Evolutionary conservation across 2,113 vertebrate genomes (phyloP).

Genomic region (Austrofundulus limnaeus): DNA sequence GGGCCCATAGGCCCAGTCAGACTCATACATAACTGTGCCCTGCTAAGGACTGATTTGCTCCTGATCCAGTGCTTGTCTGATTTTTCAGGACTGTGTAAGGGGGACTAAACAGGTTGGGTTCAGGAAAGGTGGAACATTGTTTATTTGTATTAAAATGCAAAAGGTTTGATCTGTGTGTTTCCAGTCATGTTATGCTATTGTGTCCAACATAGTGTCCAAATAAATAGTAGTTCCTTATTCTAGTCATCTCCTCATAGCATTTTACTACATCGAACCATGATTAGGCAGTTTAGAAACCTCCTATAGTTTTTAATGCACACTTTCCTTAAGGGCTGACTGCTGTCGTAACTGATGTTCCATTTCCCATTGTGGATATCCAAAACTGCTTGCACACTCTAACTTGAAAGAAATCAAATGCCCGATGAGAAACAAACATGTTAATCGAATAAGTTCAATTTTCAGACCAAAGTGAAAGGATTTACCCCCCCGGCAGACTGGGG

Average conservation of each 20-base stretch:
- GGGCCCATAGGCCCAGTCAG: too few species aligned
- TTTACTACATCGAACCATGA: background rate
- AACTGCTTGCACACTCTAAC: background rate
- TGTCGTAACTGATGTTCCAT: constrained; percentile 20
- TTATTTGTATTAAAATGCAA: too few species aligned
- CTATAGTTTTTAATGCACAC: constrained; percentile 3
- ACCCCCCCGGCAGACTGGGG: constrained; percentile 42
- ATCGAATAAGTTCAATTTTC: constrained; percentile 61
- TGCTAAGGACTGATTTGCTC: too few species aligned
- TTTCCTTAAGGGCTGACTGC: constrained; percentile 34
- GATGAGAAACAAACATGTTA: constrained; percentile 59
- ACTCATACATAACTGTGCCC: too few species aligned
- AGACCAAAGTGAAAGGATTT: constrained; percentile 55
- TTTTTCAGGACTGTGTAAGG: too few species aligned
- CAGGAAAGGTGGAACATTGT: too few species aligned
- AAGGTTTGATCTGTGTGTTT: too few species aligned
- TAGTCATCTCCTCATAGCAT: background rate
- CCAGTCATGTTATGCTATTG: too few species aligned
- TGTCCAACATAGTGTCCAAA: background rate
- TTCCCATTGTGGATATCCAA: background rate
- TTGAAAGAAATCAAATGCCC: constrained; percentile 53
- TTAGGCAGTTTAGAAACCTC: too few species aligned
- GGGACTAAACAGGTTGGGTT: too few species aligned
- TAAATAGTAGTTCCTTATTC: background rate
- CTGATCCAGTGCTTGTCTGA: too few species aligned